phyloP scores from a whole-genome alignment of 2,113 vertebrate genomes.

The Mirounga angustirostris region DNA sequence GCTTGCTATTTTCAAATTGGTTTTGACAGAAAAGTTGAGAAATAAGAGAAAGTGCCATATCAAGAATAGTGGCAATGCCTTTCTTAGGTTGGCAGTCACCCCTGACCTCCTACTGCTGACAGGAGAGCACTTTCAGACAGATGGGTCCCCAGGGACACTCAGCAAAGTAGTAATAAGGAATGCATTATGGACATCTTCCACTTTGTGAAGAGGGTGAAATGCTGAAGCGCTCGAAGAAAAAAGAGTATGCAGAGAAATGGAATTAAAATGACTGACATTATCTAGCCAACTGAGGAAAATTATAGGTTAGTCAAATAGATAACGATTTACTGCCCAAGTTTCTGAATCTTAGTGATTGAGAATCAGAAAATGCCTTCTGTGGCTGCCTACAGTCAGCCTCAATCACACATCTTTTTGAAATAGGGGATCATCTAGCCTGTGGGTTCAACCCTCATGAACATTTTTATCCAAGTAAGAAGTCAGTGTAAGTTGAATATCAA shows the following conservation, averaged over 20 bases:
- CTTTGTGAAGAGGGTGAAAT: conserved; percentile 3
- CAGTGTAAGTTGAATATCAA: neutral
- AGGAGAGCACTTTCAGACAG: conserved; percentile 4
- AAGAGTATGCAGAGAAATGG: conserved; percentile 61
- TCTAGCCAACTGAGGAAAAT: conserved; percentile 70
- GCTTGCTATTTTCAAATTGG: conserved; percentile 66
- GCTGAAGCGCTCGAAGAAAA: conserved; percentile 17
- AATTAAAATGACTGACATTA: conserved; percentile 43
- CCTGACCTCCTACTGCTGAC: neutral
- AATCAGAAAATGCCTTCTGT: conserved; percentile 40
- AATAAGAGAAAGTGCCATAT: conserved; percentile 23
- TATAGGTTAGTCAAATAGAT: conserved; percentile 76
- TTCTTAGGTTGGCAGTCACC: conserved; percentile 1
- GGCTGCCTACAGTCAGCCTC: neutral
- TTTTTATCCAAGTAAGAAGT: neutral
- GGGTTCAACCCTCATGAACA: neutral
- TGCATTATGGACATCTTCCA: conserved; percentile 64
- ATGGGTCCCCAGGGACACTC: conserved; percentile 32
- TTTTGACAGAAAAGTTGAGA: conserved; percentile 59
- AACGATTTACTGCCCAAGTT: conserved; percentile 33
- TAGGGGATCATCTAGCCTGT: neutral
- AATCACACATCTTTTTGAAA: neutral
- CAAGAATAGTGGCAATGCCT: neutral
- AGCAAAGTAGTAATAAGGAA: conserved; percentile 56
- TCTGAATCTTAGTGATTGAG: conserved; percentile 32